Conservation (phyloP, 1,140 invertebrate species). For the Plectrocnemia conspersa region DNA sequence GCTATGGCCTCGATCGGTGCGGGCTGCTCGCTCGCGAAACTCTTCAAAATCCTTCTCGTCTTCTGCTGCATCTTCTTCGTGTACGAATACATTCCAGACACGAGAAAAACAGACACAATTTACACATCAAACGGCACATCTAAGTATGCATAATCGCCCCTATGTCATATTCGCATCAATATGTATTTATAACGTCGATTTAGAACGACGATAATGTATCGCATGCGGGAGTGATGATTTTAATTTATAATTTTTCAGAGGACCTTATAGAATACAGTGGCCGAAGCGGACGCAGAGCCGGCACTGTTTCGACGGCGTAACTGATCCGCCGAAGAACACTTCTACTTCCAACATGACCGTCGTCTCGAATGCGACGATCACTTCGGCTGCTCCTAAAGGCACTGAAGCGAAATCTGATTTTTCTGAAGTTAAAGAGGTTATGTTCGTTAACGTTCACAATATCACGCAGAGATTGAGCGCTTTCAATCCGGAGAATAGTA, state of each 20-base stretch:
- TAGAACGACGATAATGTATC: conserved; percentile 1
- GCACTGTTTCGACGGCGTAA: conserved; percentile 29
- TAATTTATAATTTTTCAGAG: conserved; percentile 13
- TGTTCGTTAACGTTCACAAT: conserved; percentile 14
- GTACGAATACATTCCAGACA: conserved; percentile 9
- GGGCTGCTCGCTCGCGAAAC: conserved; percentile 4
- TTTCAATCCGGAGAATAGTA: conserved; percentile 3
- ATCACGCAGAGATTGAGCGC: conserved; percentile 2
- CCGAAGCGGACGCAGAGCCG: conserved; percentile 31
- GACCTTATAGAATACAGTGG: conserved; percentile 14
- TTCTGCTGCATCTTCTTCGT: conserved; percentile 9
- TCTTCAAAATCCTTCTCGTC: conserved; percentile 12
- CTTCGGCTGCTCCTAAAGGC: neutral
- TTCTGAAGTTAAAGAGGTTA: neutral
- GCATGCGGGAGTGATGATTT: neutral
- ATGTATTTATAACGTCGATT: too few species aligned
- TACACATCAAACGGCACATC: conserved; percentile 5
- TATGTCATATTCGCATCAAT: too few species aligned
- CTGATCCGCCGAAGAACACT: neutral
- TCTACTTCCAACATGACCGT: neutral
- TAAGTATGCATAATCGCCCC: neutral
- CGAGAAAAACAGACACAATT: conserved; percentile 3
- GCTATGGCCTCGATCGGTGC: conserved; percentile 11
- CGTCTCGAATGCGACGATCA: neutral
- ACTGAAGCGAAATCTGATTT: neutral